Percentiles rank a stretch among this genome's conserved stretches.
Conservation (phyloP, 2,888 invertebrate species). For the Stenodema calcarata region DNA sequence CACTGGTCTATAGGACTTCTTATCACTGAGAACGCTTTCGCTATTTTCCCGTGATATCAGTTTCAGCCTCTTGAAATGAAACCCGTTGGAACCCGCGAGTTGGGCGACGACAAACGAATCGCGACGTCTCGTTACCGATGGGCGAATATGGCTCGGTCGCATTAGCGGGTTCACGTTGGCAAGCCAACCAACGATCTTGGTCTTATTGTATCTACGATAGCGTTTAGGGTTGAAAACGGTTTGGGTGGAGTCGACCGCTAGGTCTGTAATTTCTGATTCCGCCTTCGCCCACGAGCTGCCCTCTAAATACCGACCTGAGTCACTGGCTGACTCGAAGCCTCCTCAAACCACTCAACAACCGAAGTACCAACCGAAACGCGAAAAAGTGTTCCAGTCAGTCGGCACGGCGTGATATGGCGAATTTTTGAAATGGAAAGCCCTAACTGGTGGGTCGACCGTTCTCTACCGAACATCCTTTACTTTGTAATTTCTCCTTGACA, state of each 20-base stretch:
- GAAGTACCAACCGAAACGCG: no score
- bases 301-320: neutral
- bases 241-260: neutral
- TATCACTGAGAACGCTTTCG: no score
- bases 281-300: conserved; percentile 30
- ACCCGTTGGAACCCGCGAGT: no score
- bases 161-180: neutral
- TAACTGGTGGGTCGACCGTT: no score
- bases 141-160: neutral
- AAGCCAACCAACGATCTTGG: neutral
- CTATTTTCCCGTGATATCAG: no score
- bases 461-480: no score
- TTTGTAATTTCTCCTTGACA: no score
- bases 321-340: neutral
- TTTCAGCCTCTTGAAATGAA: no score
- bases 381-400: no score
- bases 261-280: conserved; percentile 29
- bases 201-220: conserved; percentile 17
- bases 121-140: neutral
- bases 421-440: no score
- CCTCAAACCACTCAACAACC: neutral
- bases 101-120: neutral
- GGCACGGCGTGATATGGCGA: no score
- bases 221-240: neutral
- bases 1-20: no score